phyloP scores from a whole-genome alignment of 2,888 invertebrate species.

The Ptychoptera albimana region DNA sequence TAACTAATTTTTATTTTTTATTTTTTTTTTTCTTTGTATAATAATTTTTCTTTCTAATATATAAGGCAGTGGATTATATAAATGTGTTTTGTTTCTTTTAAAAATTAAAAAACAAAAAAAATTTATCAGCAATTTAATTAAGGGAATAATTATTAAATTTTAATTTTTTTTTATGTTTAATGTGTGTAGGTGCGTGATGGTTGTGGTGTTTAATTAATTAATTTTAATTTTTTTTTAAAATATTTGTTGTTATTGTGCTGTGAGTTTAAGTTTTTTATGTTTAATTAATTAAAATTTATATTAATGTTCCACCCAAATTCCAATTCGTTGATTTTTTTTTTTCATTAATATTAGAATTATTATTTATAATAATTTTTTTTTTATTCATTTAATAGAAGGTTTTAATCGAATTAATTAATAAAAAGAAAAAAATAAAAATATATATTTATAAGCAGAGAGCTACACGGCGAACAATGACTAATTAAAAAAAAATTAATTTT shows the following conservation, averaged over 20 bases:
- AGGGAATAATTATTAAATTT: too few species aligned
- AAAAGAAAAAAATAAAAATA: not conserved
- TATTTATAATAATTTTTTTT: too few species aligned
- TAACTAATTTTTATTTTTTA: not conserved
- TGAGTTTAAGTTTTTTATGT: too few species aligned
- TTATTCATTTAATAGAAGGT: not conserved
- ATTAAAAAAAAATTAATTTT: not conserved
- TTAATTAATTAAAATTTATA: not conserved
- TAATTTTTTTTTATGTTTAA: too few species aligned
- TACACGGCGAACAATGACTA: not conserved
- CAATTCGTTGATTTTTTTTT: conserved; percentile 1
- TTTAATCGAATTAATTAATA: not conserved
- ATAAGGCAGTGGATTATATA: conserved; percentile 5
- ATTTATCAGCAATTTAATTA: too few species aligned
- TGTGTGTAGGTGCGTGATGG: too few species aligned
- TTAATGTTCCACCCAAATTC: conserved; percentile 4
- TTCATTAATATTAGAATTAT: not conserved
- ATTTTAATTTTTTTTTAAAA: too few species aligned
- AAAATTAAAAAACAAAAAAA: too few species aligned
- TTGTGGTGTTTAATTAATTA: too few species aligned
- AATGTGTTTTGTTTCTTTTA: not conserved
- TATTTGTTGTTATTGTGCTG: too few species aligned
- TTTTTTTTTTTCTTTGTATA: not conserved
- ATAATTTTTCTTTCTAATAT: not conserved
- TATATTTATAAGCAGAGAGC: not conserved